Conservation (phyloP, 2,888 invertebrate genomes). For the Anthrax anthrax region DNA sequence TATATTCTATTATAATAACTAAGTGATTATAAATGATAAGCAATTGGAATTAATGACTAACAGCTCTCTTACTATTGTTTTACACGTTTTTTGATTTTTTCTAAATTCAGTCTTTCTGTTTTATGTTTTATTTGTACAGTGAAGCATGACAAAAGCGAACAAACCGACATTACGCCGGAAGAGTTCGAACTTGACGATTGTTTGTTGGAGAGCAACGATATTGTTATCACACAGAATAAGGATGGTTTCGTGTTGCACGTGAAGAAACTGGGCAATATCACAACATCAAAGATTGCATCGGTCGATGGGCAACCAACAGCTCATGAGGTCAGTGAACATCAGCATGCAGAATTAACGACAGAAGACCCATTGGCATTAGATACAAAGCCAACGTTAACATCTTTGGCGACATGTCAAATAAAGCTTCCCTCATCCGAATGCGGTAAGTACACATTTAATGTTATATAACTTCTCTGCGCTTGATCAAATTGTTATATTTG, state of each 20-base stretch:
- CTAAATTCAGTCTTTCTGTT: not conserved
- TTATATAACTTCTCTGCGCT: no score
- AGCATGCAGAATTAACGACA: not conserved
- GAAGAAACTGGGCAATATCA: constrained; percentile 29
- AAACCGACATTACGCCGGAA: constrained; percentile 30
- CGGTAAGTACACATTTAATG: no score
- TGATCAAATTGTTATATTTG: no score
- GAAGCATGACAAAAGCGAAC: constrained; percentile 33
- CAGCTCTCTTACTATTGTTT: no score
- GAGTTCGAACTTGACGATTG: constrained; percentile 33
- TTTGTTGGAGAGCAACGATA: constrained; percentile 32
- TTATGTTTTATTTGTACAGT: constrained; percentile 15
- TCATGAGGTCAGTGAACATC: constrained; percentile 14
- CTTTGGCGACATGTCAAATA: constrained; percentile 26
- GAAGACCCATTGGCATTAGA: constrained; percentile 21
- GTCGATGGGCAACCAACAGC: constrained; percentile 21
- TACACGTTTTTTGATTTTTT: not conserved
- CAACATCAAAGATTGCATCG: constrained; percentile 24
- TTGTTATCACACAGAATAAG: constrained; percentile 34
- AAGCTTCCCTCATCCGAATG: constrained; percentile 32
- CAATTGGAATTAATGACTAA: no score
- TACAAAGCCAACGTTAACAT: constrained; percentile 27
- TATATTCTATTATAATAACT: no score
- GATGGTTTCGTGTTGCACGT: constrained; percentile 33
- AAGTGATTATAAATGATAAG: no score